These are phyloP conservation scores for Aphyosemion australe DNA, from an alignment of 2,113 vertebrate genomes.

Conservation along the genomic window DNA sequence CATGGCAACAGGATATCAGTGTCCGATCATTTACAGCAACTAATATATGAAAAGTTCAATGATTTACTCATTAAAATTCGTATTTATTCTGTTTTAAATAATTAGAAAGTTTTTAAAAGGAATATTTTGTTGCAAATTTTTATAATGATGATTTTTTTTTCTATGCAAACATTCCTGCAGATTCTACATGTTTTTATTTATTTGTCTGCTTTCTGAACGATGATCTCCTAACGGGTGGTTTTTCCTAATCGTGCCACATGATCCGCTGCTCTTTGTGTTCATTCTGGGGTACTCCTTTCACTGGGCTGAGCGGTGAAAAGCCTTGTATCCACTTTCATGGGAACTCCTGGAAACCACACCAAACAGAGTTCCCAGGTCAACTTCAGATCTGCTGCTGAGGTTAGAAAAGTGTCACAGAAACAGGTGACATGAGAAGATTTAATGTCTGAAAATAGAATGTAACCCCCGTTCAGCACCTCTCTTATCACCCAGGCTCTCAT, in stretches of 20 bases:
- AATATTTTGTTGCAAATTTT: too few relatives aligned
- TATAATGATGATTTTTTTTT: not conserved
- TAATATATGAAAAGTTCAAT: conserved; percentile 23
- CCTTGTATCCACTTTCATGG: conserved; percentile 75
- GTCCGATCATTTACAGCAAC: conserved; percentile 42
- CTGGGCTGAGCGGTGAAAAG: conserved; percentile 62
- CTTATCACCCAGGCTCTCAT: too few relatives aligned
- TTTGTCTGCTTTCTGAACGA: not conserved
- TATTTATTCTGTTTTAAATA: not conserved
- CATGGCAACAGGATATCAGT: conserved; percentile 51
- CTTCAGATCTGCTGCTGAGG: not conserved
- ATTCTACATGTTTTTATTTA: not conserved
- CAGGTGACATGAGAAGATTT: too few relatives aligned
- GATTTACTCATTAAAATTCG: conserved; percentile 25
- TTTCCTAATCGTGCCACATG: conserved; percentile 51
- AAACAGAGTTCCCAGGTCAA: conserved; percentile 23
- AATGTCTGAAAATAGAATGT: too few relatives aligned
- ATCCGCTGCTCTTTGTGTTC: conserved; percentile 56
- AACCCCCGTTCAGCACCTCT: too few relatives aligned
- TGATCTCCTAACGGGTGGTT: conserved; percentile 27
- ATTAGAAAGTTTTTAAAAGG: too few relatives aligned
- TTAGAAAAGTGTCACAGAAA: not conserved
- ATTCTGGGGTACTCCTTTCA: conserved; percentile 59
- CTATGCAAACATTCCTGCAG: not conserved
- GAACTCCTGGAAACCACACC: conserved; percentile 49